Evolutionary conservation across 2,888 invertebrate genomes (phyloP).

Genomic region (Zaprionus lineosus): DNA sequence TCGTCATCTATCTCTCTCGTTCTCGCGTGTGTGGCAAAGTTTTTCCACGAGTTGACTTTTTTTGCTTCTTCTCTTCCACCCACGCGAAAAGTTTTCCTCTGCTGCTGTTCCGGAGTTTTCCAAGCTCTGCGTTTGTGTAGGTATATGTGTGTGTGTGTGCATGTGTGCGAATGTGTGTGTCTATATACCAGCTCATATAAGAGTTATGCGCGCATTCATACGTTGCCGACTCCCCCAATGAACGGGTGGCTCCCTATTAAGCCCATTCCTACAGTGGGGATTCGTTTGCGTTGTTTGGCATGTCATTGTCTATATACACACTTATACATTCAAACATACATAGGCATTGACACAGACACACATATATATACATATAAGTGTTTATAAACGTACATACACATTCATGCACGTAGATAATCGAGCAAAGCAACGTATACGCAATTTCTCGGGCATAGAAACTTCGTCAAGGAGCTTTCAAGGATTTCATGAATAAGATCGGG

Average conservation of each 20-base stretch:
- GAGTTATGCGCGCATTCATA: constrained; percentile 72
- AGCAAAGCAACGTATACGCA: constrained; percentile 50
- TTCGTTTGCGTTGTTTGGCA: constrained; percentile 29
- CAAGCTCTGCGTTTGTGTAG: constrained; percentile 48
- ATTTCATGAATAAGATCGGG: background rate
- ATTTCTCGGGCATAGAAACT: constrained; percentile 4
- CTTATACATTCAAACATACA: constrained; percentile 9
- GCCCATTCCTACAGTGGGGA: constrained; percentile 39
- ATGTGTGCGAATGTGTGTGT: constrained; percentile 24
- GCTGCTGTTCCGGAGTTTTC: constrained; percentile 46
- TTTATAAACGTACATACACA: constrained; percentile 3
- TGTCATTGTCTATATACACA: constrained; percentile 41
- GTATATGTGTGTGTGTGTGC: constrained; percentile 22
- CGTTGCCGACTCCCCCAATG: constrained; percentile 49
- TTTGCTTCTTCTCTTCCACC: constrained; percentile 49
- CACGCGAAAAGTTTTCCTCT: constrained; percentile 63
- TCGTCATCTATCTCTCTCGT: constrained; percentile 67
- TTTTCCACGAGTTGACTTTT: constrained; percentile 64
- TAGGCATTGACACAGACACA: constrained; percentile 1
- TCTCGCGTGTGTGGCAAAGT: constrained; percentile 65
- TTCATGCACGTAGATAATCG: constrained; percentile 20
- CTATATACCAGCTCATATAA: constrained; percentile 69
- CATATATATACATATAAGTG: constrained; percentile 3
- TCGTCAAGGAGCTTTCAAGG: background rate
- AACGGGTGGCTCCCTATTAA: constrained; percentile 27